A percentile compares a stretch with the other conserved stretches of the same genome.
Conservation (phyloP, 1,140 invertebrate genomes). For the Caenorhabditis remanei region DNA sequence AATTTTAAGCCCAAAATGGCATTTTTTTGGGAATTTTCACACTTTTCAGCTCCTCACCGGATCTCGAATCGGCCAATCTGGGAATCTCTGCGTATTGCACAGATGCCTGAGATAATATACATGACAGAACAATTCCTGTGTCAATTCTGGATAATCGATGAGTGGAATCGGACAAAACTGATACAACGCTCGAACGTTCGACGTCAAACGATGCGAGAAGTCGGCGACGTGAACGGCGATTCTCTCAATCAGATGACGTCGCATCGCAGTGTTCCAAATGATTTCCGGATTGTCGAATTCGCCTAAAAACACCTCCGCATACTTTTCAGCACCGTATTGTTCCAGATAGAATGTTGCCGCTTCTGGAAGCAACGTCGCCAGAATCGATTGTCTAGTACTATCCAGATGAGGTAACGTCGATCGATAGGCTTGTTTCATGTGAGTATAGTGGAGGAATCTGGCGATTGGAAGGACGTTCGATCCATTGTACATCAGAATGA, state of each 20-base stretch:
- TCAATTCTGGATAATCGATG: slow-evolving; percentile 93
- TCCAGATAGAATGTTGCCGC: slow-evolving; percentile 99
- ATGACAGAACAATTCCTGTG: slow-evolving; percentile 97
- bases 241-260: slow-evolving; percentile 93
- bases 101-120: slow-evolving; percentile 97
- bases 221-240: slow-evolving; percentile 95
- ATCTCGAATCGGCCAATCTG: slow-evolving; percentile 95
- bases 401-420: slow-evolving; percentile 76
- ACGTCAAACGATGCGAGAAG: slow-evolving; percentile 84
- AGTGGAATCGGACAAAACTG: slow-evolving; percentile 96
- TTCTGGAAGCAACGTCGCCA: slow-evolving; percentile 94
- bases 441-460: slow-evolving; percentile 91
- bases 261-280: slow-evolving; percentile 83
- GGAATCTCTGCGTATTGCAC: slow-evolving; percentile 90
- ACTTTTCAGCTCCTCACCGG: too few relatives aligned
- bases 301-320: slow-evolving; percentile 97
- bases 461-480: slow-evolving; percentile 97
- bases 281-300: slow-evolving; percentile 99
- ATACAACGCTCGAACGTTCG: slow-evolving; percentile 86
- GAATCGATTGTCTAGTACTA: slow-evolving; percentile 80
- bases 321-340: slow-evolving; percentile 97
- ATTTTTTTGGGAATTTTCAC: too few relatives aligned
- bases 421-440: slow-evolving; percentile 90
- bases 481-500: slow-evolving; percentile 99
- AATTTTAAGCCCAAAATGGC: too few relatives aligned